These are phyloP conservation scores for Psephotus haematonotus DNA, from an alignment of 2,113 vertebrate species.

Conservation along the genomic window DNA sequence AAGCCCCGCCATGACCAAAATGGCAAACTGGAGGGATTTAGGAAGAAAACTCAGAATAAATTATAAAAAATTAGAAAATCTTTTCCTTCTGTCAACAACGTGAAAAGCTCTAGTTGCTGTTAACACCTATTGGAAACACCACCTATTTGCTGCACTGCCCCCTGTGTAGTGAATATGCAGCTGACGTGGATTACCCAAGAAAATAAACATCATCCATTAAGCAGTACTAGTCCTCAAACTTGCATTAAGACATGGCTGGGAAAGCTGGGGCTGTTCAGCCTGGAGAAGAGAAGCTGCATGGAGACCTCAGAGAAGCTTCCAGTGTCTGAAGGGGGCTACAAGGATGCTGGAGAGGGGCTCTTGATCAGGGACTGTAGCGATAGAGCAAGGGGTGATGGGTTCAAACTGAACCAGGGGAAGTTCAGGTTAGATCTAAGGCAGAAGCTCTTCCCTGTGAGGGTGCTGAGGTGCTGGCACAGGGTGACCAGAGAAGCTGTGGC, in stretches of 20 bases:
- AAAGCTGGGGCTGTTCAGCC: background rate
- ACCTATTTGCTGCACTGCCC: background rate
- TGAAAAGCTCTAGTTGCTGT: background rate
- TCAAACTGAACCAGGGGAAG: background rate
- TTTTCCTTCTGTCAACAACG: background rate
- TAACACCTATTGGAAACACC: background rate
- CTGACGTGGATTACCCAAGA: background rate
- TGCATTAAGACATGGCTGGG: background rate
- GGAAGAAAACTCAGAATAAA: background rate
- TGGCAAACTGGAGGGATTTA: background rate
- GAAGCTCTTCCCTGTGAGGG: too few relatives aligned
- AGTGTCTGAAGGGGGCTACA: background rate
- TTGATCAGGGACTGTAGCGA: background rate
- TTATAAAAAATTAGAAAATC: background rate
- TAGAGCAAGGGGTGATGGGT: background rate
- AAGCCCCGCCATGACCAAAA: background rate
- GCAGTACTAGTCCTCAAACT: background rate
- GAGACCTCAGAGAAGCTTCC: background rate
- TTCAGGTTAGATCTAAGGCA: background rate
- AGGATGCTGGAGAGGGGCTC: background rate
- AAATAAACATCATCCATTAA: background rate
- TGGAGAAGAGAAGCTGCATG: background rate
- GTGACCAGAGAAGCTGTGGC: too few relatives aligned
- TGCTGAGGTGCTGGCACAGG: too few relatives aligned
- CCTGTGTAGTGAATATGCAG: background rate